Percentiles rank a stretch among this genome's conserved stretches.
phyloP scores from a whole-genome alignment of 1,140 invertebrate species.

The Drepana arcuata region DNA sequence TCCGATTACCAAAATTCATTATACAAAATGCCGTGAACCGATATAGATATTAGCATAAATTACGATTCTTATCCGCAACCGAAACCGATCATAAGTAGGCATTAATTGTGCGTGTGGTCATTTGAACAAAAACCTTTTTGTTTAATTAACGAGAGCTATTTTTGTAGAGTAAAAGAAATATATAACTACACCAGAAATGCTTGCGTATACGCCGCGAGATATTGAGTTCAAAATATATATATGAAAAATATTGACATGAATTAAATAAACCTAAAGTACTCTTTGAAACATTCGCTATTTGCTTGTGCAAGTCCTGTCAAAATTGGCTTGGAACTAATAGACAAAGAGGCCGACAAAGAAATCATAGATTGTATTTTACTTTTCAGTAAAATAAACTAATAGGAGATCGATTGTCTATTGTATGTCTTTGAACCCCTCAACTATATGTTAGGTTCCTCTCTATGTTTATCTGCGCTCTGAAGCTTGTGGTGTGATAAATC shows the following conservation, averaged over 20 bases:
- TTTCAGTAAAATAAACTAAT: no score
- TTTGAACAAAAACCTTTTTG: conserved; percentile 5
- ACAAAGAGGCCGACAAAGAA: no score
- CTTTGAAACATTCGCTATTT: not conserved
- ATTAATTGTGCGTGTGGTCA: conserved; percentile 38
- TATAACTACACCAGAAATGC: not conserved
- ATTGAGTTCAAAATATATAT: not conserved
- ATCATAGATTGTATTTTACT: no score
- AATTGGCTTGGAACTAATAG: no score
- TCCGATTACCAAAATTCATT: conserved; percentile 55
- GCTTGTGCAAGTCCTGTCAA: no score
- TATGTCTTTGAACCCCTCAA: no score
- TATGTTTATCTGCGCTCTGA: no score
- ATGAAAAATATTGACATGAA: not conserved
- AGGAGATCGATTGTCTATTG: no score
- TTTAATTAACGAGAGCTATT: not conserved
- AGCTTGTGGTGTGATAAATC: no score
- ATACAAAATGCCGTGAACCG: conserved; percentile 26
- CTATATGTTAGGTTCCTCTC: no score
- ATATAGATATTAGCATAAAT: conserved; percentile 46
- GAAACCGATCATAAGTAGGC: conserved; percentile 43
- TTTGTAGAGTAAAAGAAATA: not conserved
- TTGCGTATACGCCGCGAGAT: no score
- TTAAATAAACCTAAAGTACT: not conserved
- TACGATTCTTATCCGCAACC: conserved; percentile 42